phyloP scores from a whole-genome alignment of 2,113 vertebrate genomes.

The Ramphastos sulfuratus region DNA sequence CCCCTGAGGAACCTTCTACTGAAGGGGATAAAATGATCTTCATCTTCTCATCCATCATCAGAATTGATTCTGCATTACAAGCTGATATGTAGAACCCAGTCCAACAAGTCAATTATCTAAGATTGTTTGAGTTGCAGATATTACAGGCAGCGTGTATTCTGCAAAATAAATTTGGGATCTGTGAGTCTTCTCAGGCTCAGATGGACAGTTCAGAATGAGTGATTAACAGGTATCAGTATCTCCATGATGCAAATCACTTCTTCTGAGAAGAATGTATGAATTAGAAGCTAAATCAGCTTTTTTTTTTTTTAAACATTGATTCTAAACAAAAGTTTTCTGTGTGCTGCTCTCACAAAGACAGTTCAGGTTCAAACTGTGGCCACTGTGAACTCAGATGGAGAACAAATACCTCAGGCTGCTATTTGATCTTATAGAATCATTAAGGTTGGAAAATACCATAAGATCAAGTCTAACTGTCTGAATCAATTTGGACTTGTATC shows the following conservation, averaged over 20 bases:
- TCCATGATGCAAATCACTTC: neutral
- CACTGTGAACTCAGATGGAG: neutral
- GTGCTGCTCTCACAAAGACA: neutral
- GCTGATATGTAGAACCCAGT: slow-evolving; percentile 18
- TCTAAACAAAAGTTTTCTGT: neutral
- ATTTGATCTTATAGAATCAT: neutral
- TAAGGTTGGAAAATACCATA: too few species aligned
- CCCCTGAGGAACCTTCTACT: slow-evolving; percentile 35
- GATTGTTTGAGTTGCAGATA: slow-evolving; percentile 6
- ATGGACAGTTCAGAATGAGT: neutral
- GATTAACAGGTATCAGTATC: slow-evolving; percentile 26
- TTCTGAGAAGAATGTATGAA: neutral
- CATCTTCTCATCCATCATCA: slow-evolving; percentile 43
- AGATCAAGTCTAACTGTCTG: too few species aligned
- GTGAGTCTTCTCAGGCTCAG: neutral
- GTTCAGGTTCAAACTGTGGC: neutral
- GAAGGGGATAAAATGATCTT: slow-evolving; percentile 48
- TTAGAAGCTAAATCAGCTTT: neutral
- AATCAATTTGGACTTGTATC: neutral
- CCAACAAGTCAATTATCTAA: slow-evolving; percentile 31
- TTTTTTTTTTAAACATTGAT: neutral
- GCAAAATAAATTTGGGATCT: neutral
- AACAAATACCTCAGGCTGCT: neutral
- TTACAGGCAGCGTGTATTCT: neutral
- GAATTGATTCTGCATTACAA: slow-evolving; percentile 38